Evolutionary conservation across 2,113 vertebrate genomes (phyloP).

Genomic region (Nothobranchius furzeri): DNA sequence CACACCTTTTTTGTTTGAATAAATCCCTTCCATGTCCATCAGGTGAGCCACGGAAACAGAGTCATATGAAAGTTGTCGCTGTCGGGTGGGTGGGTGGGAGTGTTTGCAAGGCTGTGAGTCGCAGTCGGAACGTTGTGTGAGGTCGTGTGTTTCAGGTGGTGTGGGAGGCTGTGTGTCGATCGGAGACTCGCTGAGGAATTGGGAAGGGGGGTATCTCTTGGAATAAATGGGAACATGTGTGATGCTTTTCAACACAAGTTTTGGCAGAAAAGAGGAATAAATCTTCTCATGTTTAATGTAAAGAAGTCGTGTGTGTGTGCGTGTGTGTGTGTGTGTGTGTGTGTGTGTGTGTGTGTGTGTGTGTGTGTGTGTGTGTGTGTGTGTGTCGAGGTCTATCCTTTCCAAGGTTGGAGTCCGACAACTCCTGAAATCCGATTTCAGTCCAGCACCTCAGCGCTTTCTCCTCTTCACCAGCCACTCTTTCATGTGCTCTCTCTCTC

Average conservation of each 20-base stretch:
- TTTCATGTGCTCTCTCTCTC: constrained; percentile 36
- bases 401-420: constrained; percentile 47
- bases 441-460: constrained; percentile 41
- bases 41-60: constrained; percentile 63
- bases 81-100: constrained; percentile 31
- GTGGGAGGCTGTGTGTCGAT: constrained; percentile 23
- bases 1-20: constrained; percentile 28
- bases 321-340: constrained; percentile 27
- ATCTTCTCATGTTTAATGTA: constrained; percentile 37
- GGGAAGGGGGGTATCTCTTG: constrained; percentile 7
- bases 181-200: neutral
- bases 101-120: constrained; percentile 18
- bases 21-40: constrained; percentile 48
- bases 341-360: constrained; percentile 11
- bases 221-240: constrained; percentile 29
- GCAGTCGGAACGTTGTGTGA: constrained; percentile 63
- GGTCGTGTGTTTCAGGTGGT: constrained; percentile 38
- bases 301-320: constrained; percentile 20
- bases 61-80: constrained; percentile 68
- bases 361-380: constrained; percentile 6
- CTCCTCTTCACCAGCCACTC: constrained; percentile 44
- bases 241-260: constrained; percentile 54
- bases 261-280: constrained; percentile 31
- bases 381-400: constrained; percentile 43
- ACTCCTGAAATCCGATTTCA: constrained; percentile 35